Conservation (phyloP, 2,888 invertebrate genomes). For the Ormyrus pomaceus region DNA sequence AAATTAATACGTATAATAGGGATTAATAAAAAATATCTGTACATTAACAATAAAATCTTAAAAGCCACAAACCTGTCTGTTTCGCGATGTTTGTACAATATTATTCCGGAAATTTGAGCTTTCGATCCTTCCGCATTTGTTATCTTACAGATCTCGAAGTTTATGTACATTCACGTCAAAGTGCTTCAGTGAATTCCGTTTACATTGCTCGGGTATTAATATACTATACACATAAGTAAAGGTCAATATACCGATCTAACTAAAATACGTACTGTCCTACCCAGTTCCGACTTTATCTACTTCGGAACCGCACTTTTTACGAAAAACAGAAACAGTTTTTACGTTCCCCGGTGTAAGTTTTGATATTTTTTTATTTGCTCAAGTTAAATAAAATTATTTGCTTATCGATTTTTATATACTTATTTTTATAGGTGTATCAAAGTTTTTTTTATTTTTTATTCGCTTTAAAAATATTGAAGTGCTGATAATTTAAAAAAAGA, state of each 20-base stretch:
- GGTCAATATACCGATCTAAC: not conserved
- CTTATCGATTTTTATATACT: too few relatives aligned
- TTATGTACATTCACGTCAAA: not conserved
- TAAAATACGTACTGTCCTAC: constrained; percentile 7
- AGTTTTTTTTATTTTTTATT: too few relatives aligned
- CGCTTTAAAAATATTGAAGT: too few relatives aligned
- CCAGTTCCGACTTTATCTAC: constrained; percentile 18
- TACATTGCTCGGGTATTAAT: not conserved
- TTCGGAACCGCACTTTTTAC: not conserved
- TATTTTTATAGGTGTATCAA: too few relatives aligned
- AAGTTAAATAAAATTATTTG: too few relatives aligned
- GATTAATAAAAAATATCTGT: not conserved
- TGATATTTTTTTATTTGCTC: too few relatives aligned
- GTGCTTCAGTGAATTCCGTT: not conserved
- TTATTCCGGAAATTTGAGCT: not conserved
- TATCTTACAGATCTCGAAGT: not conserved
- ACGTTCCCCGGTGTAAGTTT: too few relatives aligned
- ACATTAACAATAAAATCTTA: not conserved
- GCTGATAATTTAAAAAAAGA: too few relatives aligned
- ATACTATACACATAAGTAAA: not conserved
- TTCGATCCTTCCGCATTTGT: not conserved
- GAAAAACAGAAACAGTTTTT: not conserved
- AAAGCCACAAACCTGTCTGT: not conserved
- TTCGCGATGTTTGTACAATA: not conserved
- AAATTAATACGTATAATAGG: not conserved